Evolutionary conservation across 2,113 vertebrate species (phyloP).

Genomic region (Brienomyrus brachyistius): DNA sequence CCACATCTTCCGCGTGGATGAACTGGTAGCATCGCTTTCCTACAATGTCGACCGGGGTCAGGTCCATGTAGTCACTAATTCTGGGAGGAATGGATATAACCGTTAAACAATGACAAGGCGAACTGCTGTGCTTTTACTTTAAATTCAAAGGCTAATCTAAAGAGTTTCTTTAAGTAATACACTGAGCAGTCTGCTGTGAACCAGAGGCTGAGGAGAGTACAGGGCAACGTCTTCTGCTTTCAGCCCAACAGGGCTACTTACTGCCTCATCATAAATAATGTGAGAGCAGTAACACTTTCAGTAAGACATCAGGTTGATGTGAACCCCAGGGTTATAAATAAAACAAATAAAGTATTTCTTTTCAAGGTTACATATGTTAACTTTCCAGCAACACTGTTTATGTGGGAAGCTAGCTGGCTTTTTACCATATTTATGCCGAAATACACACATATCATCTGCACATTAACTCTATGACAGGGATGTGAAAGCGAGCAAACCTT

Average conservation of each 20-base stretch:
- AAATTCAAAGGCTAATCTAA: neutral
- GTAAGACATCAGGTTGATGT: constrained; percentile 32
- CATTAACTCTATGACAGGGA: neutral
- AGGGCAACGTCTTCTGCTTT: neutral
- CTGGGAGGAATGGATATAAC: constrained; percentile 45
- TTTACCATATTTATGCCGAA: neutral
- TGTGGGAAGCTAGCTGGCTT: neutral
- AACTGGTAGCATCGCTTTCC: constrained; percentile 97
- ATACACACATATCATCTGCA: constrained; percentile 2
- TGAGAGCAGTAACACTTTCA: constrained; percentile 33
- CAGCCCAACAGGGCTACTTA: constrained; percentile 18
- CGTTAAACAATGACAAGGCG: neutral
- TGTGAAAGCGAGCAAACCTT: neutral
- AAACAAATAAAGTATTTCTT: constrained; percentile 38
- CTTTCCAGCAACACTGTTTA: constrained; percentile 5
- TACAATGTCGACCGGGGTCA: constrained; percentile 89
- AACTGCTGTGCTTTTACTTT: neutral
- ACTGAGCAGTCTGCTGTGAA: neutral
- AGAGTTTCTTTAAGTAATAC: neutral
- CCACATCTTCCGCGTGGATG: constrained; percentile 95
- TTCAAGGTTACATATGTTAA: constrained; percentile 21
- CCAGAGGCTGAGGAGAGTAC: neutral
- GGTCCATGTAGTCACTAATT: constrained; percentile 98
- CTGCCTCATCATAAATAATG: constrained; percentile 36
- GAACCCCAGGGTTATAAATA: constrained; percentile 37